phyloP scores from a whole-genome alignment of 1,140 invertebrate species.

The Drosophila parvula region DNA sequence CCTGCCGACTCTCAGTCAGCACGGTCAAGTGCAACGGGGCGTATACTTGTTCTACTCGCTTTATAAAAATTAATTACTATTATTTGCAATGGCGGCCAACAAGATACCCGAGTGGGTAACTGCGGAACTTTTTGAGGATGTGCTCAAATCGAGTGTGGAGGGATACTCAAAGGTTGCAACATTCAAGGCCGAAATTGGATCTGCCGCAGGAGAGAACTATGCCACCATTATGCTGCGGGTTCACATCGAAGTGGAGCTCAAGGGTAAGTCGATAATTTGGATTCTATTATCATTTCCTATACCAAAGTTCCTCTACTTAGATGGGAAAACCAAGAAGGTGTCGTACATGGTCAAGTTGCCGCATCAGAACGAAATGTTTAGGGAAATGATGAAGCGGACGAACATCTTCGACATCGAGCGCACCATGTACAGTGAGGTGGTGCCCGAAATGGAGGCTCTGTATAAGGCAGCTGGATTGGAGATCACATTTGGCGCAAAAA shows the following conservation, averaged over 20 bases:
- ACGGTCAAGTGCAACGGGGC: neutral
- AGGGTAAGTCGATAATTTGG: constrained; percentile 36
- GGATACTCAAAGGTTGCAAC: constrained; percentile 58
- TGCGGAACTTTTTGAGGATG: constrained; percentile 53
- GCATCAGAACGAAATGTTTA: constrained; percentile 38
- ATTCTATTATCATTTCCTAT: accelerated
- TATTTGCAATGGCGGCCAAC: constrained; percentile 35
- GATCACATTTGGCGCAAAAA: constrained; percentile 1
- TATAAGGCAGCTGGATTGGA: constrained; percentile 66
- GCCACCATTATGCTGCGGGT: constrained; percentile 61
- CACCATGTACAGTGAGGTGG: constrained; percentile 53
- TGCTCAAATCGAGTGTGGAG: constrained; percentile 50
- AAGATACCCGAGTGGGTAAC: constrained; percentile 65
- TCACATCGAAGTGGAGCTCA: constrained; percentile 59
- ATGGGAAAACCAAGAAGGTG: constrained; percentile 53
- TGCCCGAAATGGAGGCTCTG: constrained; percentile 72
- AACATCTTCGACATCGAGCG: constrained; percentile 62
- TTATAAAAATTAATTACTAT: neutral
- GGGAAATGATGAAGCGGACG: constrained; percentile 36
- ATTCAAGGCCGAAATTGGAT: constrained; percentile 52
- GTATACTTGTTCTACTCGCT: constrained; percentile 2
- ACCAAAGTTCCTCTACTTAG: constrained; percentile 4
- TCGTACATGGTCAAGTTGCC: constrained; percentile 67
- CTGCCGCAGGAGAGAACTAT: constrained; percentile 69
- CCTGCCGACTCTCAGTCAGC: neutral